Evolutionary conservation across 2,797 vertebrate species (phyloP), one percentile per base, ranked within the genome.

Genomic region (Falco cherrug): DNA sequence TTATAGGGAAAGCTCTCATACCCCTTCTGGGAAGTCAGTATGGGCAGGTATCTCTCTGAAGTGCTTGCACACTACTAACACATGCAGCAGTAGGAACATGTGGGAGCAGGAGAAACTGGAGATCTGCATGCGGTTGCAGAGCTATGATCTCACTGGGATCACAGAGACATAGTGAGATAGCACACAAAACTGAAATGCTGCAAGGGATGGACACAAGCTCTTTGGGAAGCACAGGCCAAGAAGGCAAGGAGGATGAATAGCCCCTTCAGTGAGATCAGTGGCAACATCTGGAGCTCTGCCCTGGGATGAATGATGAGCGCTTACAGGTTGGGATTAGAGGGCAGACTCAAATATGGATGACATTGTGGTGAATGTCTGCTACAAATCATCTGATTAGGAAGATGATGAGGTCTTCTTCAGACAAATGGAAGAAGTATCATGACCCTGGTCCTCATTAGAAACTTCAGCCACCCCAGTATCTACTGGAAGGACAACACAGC

Each of bases 131-230:
- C 71, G 82, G 35, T 0, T 48, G 59, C 33, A 87, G 0, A 2
- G 33, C 50, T 85, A 17, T 6, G 31, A 75, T 51, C 57, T 64
- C 73, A 31, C 0, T 7, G 37, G 53, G 48, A 51, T 63, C 65
- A 69, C 22, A 79, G 54, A 79, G 13, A 18, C 2, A 5, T 4
- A 41, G 53, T 0, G 1, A 75, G 21, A 47, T 1, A 64, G 56
- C 39, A 28, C 47, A 57, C 13, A 39, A 43, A 48, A 13, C 45
- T n/a, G 73, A 88, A 63, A 77, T 7, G 33, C 64, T 89, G 53
- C 26, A 17, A n/a, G 51, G 39, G 16, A 83, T 24, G 28, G 65
- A 31, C 54, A 56, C 0, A 0, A 33, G n/a, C 31, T 77, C 26
- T 69, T 57, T 51, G 51, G 56, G 29, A 89, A 82, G 39, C 50